phyloP scores from a whole-genome alignment of 2,797 vertebrate genomes.

The Acanthornis magna region DNA sequence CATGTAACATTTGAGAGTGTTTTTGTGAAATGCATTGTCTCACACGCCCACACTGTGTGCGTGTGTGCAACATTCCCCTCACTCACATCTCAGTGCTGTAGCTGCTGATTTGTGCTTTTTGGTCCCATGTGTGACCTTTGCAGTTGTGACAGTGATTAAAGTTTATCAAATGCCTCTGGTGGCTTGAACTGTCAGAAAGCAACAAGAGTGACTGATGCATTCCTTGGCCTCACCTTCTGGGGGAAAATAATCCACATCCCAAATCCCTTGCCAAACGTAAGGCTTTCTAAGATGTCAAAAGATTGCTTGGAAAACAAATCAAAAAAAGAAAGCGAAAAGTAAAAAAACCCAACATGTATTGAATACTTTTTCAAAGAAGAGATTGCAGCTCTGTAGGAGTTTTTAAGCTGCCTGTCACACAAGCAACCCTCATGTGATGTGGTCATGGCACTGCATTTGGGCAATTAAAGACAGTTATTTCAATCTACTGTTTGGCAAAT shows the following conservation, averaged over 20 bases:
- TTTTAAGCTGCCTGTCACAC: not conserved
- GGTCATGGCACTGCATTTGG: not conserved
- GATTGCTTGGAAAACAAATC: constrained; percentile 41
- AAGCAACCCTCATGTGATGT: not conserved
- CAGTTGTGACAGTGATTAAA: constrained; percentile 68
- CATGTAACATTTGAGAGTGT: not conserved
- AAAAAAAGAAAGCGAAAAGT: not conserved
- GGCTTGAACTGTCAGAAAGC: constrained; percentile 66
- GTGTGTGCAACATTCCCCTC: not conserved
- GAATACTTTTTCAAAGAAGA: not conserved
- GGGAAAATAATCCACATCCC: constrained; percentile 13
- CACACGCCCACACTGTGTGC: accelerated
- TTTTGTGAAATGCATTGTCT: not conserved
- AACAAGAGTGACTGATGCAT: constrained; percentile 64
- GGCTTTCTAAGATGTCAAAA: constrained; percentile 29
- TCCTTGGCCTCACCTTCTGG: constrained; percentile 42
- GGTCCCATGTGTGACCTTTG: constrained; percentile 55
- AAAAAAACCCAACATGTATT: not conserved
- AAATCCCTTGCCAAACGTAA: constrained; percentile 34
- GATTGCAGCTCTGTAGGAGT: not conserved
- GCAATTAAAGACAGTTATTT: not conserved
- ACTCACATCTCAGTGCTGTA: not conserved
- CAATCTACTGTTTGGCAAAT: not conserved
- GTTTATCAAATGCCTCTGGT: constrained; percentile 69
- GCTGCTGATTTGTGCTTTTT: constrained; percentile 37